Evolutionary conservation across 2,113 vertebrate genomes (phyloP), one percentile per base, ranked within the genome.

Genomic region (Eonycteris spelaea): DNA sequence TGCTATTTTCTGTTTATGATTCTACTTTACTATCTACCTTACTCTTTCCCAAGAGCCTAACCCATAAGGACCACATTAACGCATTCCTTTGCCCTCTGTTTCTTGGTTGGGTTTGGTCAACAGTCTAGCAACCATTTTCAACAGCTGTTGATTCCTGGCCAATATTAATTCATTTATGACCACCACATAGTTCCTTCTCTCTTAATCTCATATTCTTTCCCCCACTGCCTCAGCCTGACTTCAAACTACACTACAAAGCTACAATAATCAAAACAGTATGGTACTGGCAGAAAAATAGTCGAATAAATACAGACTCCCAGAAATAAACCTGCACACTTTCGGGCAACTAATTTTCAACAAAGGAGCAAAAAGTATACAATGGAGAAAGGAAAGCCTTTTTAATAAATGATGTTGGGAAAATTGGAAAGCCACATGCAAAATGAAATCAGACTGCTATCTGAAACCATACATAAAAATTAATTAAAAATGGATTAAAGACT

Each of bases 121-220:
- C 2, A 43, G 57, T 40, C 10, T 9, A 57, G 38, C 70, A 67
- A 12, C 13, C 13, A 51, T 30, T 78, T 84, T 67, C 11, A 67
- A 11, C 6, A 68, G 45, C n/a, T 53, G 12, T 63, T 15, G 38
- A 11, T 79, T 87, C 63, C 61, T 87, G 51, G 6, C 33, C 53
- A 51, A 5, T 33, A 18, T 18, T 28, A 1, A 43, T 68, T 82
- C 26, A 18, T 38, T 35, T 24, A 14, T 28, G 16, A 0, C 0
- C 3, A n/a, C 38, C 24, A 4, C 19, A 71, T 3, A 38, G 6
- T 35, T 61, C 53, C 22, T 86, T 11, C 11, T 80, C 11, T 4
- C 4, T 28, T 28, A 12, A 18, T n/a, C n/a, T 14, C 24, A 5
- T 19, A n/a, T 35, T 26, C 3, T 21, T 2, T 11, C 10, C 16